Conservation (phyloP, 1,140 invertebrate genomes). For the Penaeus indicus region DNA sequence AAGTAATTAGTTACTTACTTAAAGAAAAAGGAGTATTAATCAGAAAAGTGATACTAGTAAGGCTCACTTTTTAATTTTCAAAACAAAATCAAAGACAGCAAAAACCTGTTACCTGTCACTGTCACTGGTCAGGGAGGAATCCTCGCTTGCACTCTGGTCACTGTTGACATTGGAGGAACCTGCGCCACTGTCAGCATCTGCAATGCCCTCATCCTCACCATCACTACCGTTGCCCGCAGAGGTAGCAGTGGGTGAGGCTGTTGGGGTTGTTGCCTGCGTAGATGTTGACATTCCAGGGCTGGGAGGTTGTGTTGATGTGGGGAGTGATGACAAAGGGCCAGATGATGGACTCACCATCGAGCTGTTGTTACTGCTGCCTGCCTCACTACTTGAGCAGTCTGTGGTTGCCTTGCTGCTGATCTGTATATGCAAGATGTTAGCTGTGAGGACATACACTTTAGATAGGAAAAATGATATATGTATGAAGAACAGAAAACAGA, state of each 20-base stretch:
- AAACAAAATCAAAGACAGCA: no score
- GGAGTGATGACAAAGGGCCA: constrained; percentile 25
- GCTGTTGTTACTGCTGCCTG: constrained; percentile 40
- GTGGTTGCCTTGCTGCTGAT: constrained; percentile 54
- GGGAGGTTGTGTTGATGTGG: constrained; percentile 26
- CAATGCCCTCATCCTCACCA: constrained; percentile 68
- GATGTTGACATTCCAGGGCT: constrained; percentile 26
- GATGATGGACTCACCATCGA: constrained; percentile 38
- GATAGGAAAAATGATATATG: not conserved
- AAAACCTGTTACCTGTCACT: constrained; percentile 74
- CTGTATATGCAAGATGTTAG: not conserved
- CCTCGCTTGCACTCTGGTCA: constrained; percentile 82
- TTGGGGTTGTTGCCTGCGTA: constrained; percentile 22
- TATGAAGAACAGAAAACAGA: not conserved
- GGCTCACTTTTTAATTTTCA: no score
- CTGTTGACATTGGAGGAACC: constrained; percentile 67
- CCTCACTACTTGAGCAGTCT: constrained; percentile 38
- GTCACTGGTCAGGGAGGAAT: constrained; percentile 81
- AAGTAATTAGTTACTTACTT: no score
- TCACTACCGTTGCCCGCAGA: constrained; percentile 54
- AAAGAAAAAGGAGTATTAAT: no score
- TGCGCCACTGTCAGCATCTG: constrained; percentile 65
- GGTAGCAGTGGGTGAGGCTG: constrained; percentile 24
- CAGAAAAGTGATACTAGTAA: no score
- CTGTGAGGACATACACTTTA: not conserved